Percentiles rank a stretch among this genome's conserved stretches.
phyloP scores from a whole-genome alignment of 1,140 invertebrate genomes.

The Drosophila subobscura region DNA sequence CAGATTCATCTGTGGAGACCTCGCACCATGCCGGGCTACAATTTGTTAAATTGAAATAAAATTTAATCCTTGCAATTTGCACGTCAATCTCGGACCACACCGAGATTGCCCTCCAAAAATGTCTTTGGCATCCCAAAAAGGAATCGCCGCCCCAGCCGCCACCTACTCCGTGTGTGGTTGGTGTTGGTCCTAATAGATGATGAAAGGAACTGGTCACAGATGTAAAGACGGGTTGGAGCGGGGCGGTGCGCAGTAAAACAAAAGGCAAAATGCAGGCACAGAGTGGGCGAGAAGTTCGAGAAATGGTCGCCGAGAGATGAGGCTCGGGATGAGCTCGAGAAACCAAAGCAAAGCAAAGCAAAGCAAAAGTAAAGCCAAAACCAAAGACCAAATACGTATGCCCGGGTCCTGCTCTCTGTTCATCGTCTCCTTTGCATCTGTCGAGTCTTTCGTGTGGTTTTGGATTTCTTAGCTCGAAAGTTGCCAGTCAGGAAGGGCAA shows the following conservation, averaged over 20 bases:
- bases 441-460: slow-evolving; percentile 81
- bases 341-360: slow-evolving; percentile 38
- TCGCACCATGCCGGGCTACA: slow-evolving; percentile 38
- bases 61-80: slow-evolving; percentile 78
- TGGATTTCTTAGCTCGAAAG: slow-evolving; percentile 76
- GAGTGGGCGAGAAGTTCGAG: not conserved
- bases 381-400: slow-evolving; percentile 53
- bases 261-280: slow-evolving; percentile 46
- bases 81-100: slow-evolving; percentile 71
- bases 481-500: slow-evolving; percentile 45
- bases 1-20: slow-evolving; percentile 6
- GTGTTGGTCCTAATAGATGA: slow-evolving; percentile 76
- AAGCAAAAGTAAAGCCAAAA: slow-evolving; percentile 32
- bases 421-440: slow-evolving; percentile 67
- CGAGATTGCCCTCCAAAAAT: slow-evolving; percentile 69
- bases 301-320: too few species aligned
- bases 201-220: slow-evolving; percentile 63
- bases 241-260: slow-evolving; percentile 43
- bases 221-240: not conserved
- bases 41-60: slow-evolving; percentile 76
- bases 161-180: slow-evolving; percentile 50
- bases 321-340: slow-evolving; percentile 8
- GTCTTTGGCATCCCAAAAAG: slow-evolving; percentile 52
- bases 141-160: slow-evolving; percentile 13
- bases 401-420: slow-evolving; percentile 26